Evolutionary conservation across 1,140 invertebrate species (phyloP).

Genomic region (Apolygus lucorum): DNA sequence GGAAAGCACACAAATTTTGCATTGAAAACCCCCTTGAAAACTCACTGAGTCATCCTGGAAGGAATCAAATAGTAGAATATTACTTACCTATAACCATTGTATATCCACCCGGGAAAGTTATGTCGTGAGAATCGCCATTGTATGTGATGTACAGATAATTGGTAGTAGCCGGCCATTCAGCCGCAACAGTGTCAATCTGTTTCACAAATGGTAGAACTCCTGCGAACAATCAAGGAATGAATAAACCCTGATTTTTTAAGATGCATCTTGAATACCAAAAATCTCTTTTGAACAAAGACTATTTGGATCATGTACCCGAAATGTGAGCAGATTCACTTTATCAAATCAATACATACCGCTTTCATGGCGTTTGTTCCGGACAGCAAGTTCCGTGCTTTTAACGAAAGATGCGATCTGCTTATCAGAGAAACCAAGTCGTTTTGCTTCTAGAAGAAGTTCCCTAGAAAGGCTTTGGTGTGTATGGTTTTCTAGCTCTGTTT

Average conservation of each 20-base stretch:
- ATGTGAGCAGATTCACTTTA: too few relatives aligned
- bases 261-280: too few relatives aligned
- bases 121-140: constrained; percentile 79
- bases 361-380: constrained; percentile 64
- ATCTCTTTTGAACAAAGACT: too few relatives aligned
- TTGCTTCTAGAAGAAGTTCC: constrained; percentile 65
- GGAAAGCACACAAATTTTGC: background rate
- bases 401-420: constrained; percentile 86
- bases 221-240: too few relatives aligned
- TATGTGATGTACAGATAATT: constrained; percentile 98
- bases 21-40: background rate
- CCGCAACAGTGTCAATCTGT: constrained; percentile 98
- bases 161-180: constrained; percentile 96
- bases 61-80: background rate
- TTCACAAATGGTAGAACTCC: constrained; percentile 81
- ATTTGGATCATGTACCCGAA: too few relatives aligned
- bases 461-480: constrained; percentile 49
- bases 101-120: constrained; percentile 69
- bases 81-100: constrained; percentile 67
- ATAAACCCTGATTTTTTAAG: too few relatives aligned
- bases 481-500: constrained; percentile 52
- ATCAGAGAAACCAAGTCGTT: constrained; percentile 94
- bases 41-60: too few relatives aligned
- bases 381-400: constrained; percentile 74
- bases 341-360: constrained; percentile 40